Evolutionary conservation across 2,113 vertebrate genomes (phyloP), one percentile per base, ranked within the genome.

Genomic region (Rhadina sibilatrix): DNA sequence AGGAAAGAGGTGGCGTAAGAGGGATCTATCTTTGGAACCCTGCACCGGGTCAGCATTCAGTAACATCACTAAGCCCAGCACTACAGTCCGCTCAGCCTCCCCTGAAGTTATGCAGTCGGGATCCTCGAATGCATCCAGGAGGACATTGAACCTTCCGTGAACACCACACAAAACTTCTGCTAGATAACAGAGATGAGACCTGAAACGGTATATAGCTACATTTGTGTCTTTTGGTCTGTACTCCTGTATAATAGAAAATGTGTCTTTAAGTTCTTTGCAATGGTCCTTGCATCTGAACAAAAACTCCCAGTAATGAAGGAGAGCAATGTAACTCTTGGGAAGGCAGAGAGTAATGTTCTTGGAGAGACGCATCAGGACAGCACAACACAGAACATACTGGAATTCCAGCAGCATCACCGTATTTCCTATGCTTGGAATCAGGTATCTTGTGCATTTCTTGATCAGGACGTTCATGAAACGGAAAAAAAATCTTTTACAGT

Each of bases 391-490:
- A 65, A 98, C 30, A 28, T 98, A 98, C 93, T 98, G 98, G 54
- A 98, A 97, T 94, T 98, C 98, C 85, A 98, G 27, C 65, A 98
- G 80, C 95, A 98, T 97, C 61, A 98, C 96, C 0, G 97, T 98
- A 64, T 98, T 98, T 9, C 93, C 97, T 35, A 98, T 97, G 92
- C 96, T 98, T 68, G 98, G 98, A 78, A 98, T 94, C 70, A 98
- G 91, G 6, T 96, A 97, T 1, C 95, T 89, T 4, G 94, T 94
- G 87, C 96, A 97, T 57, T 98, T 98, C 95, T 87, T 98, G 49
- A 98, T 93, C 11, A 98, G 92, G 30, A 98, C 97, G 3, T 98
- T 98, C 97, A 98, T 98, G 91, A 98, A 98, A 17, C 98, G 98
- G 94, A 95, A 98, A 49, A 98, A 98, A 82, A 98, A 93, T 46